Percentiles rank a stretch among this genome's conserved stretches.
These are phyloP conservation scores for Struthio camelus DNA, from an alignment of 2,113 vertebrate genomes.

Conservation along the genomic window DNA sequence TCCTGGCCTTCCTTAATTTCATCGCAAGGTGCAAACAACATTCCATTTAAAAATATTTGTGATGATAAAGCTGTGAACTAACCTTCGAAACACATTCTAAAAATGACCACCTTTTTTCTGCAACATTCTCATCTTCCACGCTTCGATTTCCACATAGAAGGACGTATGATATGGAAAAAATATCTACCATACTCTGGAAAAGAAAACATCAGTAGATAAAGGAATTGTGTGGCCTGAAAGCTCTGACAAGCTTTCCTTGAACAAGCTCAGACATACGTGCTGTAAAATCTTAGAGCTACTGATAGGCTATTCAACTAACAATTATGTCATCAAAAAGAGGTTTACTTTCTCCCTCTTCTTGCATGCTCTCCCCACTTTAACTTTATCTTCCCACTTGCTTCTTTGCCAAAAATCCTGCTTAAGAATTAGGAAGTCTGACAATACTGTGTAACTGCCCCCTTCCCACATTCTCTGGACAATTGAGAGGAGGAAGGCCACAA, in stretches of 20 bases:
- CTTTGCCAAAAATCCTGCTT: not conserved
- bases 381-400: not conserved
- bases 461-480: not conserved
- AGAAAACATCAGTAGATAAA: not conserved
- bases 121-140: not conserved
- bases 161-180: not conserved
- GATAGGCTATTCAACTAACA: not conserved
- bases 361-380: not conserved
- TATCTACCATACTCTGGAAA: not conserved
- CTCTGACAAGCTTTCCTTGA: not conserved
- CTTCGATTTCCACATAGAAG: not conserved
- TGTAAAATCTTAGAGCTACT: not conserved
- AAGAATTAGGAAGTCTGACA: not conserved
- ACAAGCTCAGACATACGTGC: not conserved
- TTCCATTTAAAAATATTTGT: not conserved
- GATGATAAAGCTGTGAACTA: not conserved
- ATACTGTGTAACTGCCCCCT: not conserved
- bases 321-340: not conserved
- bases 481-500: not conserved
- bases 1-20: not conserved
- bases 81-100: not conserved
- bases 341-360: not conserved
- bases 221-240: not conserved
- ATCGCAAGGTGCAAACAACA: not conserved
- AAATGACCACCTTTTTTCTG: not conserved